Base-by-base conservation (phyloP, 2,797 vertebrate genomes). In the Pachyuromys duprasi region DNA sequence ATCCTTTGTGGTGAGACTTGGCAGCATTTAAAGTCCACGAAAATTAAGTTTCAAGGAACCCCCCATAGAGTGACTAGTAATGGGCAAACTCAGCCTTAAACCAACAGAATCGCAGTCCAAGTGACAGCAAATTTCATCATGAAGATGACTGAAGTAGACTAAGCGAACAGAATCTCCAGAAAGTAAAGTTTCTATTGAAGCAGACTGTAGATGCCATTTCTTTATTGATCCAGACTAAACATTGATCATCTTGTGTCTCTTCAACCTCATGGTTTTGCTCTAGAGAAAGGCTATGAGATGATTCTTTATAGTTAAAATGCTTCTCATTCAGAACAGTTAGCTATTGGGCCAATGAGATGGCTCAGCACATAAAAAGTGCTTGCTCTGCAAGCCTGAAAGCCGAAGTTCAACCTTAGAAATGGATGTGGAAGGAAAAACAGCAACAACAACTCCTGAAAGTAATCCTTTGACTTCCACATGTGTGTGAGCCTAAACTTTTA, bases 101-200 rank as follows among this genome's bases (percentile, higher is more conserved):
- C 12, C 79, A 95, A 89, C 5, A 87, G 33, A 87, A 86, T 39
- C 17, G 2, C 5, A 88, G 26, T 22, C 26, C 33, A 83, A 93
- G 36, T 67, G 22, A 96, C 24, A 80, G 8, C 12, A 6, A 84
- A 91, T 83, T 90, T 93, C 74, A 63, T 94, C 60, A 31, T n/a
- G 12, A 94, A 94, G 92, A 95, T 69, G 33, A 63, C n/a, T 49
- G 60, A 94, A 83, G n/a, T 8, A 63, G 36, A 75, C n/a, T 28
- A 75, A 63, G 8, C 74, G 65, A 91, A 76, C 57, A 60, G 39
- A 94, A 55, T 24, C 11, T 95, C n/a, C 97, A 67, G 96, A 97
- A 98, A 98, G 93, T 89, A 97, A 94, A 97, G 86, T 26, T 97
- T 97, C 97, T 96, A 90, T 97, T 98, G 97, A 98, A 98, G 97